Percentiles rank a stretch among this genome's conserved stretches.
These are phyloP conservation scores for Tenthredo livida DNA, from an alignment of 2,888 invertebrate genomes.

Conservation along the genomic window DNA sequence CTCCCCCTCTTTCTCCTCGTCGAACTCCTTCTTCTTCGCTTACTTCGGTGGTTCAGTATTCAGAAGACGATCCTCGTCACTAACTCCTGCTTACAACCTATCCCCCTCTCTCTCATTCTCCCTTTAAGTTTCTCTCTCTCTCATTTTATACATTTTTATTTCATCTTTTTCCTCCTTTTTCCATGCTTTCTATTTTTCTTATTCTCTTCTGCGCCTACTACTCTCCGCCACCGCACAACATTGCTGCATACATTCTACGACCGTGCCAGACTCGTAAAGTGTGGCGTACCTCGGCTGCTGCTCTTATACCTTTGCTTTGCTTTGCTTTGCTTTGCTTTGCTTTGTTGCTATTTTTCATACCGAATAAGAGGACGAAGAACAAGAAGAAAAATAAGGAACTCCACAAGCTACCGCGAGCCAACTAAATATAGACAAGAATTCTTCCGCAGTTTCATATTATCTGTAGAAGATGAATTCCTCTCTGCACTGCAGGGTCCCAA, in stretches of 20 bases:
- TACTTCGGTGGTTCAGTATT: conserved; percentile 43
- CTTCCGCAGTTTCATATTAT: background rate
- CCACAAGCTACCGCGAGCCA: background rate
- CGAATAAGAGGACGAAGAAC: background rate
- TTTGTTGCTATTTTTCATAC: conserved; percentile 35
- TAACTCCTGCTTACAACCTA: conserved; percentile 56
- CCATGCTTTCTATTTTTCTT: background rate
- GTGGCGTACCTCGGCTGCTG: conserved; percentile 37
- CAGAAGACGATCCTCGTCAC: conserved; percentile 52
- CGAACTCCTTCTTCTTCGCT: background rate
- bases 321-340: background rate
- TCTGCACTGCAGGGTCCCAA: too few relatives aligned
- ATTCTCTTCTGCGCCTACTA: background rate
- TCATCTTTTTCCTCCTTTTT: background rate
- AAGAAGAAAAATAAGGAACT: background rate
- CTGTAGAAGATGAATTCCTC: background rate
- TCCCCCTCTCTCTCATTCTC: conserved; percentile 46
- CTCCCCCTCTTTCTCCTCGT: background rate
- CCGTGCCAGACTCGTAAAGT: conserved; percentile 47
- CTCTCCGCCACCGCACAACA: conserved; percentile 16
- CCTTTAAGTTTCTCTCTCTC: background rate
- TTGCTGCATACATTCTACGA: conserved; percentile 51
- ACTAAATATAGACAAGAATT: conserved; percentile 30
- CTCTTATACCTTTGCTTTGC: background rate
- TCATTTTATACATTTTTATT: conserved; percentile 3